Conservation (phyloP, 2,113 vertebrate genomes). For the Corythaixoides concolor region DNA sequence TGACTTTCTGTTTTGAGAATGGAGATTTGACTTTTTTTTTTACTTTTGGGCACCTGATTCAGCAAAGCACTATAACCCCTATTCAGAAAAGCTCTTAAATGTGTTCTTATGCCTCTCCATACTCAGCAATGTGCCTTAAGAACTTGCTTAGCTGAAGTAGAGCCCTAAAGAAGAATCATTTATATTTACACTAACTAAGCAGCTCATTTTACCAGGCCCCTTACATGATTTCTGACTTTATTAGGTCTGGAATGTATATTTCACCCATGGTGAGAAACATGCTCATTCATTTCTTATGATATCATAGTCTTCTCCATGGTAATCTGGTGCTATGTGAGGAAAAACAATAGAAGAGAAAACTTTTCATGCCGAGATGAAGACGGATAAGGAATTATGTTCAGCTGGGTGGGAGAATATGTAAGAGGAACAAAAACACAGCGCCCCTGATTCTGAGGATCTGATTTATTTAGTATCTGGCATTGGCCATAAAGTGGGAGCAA, state of each 20-base stretch:
- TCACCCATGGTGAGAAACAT: slow-evolving; percentile 53
- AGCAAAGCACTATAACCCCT: not conserved
- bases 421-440: slow-evolving; percentile 59
- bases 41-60: not conserved
- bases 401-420: slow-evolving; percentile 48
- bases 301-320: slow-evolving; percentile 58
- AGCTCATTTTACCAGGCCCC: slow-evolving; percentile 10
- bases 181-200: slow-evolving; percentile 7
- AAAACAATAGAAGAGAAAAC: slow-evolving; percentile 51
- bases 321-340: slow-evolving; percentile 62
- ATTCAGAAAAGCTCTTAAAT: slow-evolving; percentile 2
- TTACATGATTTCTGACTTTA: slow-evolving; percentile 58
- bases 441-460: slow-evolving; percentile 52
- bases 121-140: not conserved
- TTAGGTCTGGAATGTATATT: slow-evolving; percentile 56
- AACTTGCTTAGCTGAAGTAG: not conserved
- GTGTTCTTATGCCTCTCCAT: not conserved
- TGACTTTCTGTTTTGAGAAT: not conserved
- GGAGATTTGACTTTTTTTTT: not conserved
- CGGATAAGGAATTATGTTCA: slow-evolving; percentile 54
- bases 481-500: slow-evolving; percentile 61
- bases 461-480: slow-evolving; percentile 70
- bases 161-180: slow-evolving; percentile 1
- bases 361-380: slow-evolving; percentile 48
- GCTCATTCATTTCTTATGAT: slow-evolving; percentile 60